Percentiles rank a stretch among this genome's conserved stretches.
These are phyloP conservation scores for Plagodis dolabraria DNA, from an alignment of 2,888 invertebrate species.

Conservation along the genomic window DNA sequence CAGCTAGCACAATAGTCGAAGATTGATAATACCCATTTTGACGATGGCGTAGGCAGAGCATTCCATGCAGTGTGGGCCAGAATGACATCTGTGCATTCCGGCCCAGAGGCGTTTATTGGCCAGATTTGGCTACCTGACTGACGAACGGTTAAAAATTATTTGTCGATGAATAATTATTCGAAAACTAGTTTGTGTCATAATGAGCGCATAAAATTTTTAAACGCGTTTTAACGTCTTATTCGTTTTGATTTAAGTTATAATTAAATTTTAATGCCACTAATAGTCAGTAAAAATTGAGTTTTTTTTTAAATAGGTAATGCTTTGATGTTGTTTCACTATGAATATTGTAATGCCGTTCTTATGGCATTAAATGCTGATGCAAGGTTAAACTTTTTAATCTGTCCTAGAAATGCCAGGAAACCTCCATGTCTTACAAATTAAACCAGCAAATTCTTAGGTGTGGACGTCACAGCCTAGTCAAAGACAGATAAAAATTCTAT, in stretches of 20 bases:
- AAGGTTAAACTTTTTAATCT: too few species aligned
- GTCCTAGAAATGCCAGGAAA: too few species aligned
- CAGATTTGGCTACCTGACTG: constrained; percentile 18
- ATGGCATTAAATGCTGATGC: too few species aligned
- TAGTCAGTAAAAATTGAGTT: too few species aligned
- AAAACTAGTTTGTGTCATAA: constrained; percentile 20
- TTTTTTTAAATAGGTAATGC: too few species aligned
- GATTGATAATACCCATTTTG: constrained; percentile 52
- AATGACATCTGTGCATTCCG: constrained; percentile 55
- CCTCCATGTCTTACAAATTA: too few species aligned
- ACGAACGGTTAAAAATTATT: constrained; percentile 23
- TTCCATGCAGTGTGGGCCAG: constrained; percentile 66
- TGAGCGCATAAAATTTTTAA: not conserved
- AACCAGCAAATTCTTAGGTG: too few species aligned
- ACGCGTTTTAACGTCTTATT: not conserved
- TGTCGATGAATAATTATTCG: constrained; percentile 18
- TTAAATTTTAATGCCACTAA: too few species aligned
- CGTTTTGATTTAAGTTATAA: not conserved
- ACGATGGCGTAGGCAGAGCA: constrained; percentile 66
- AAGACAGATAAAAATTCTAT: not conserved
- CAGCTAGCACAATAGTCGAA: constrained; percentile 37
- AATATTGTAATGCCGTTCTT: too few species aligned
- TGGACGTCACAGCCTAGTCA: not conserved
- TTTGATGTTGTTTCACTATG: too few species aligned
- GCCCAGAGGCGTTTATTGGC: constrained; percentile 32